Base-by-base conservation (phyloP, 2,888 invertebrate species). In the Petrolisthes cinctipes region DNA sequence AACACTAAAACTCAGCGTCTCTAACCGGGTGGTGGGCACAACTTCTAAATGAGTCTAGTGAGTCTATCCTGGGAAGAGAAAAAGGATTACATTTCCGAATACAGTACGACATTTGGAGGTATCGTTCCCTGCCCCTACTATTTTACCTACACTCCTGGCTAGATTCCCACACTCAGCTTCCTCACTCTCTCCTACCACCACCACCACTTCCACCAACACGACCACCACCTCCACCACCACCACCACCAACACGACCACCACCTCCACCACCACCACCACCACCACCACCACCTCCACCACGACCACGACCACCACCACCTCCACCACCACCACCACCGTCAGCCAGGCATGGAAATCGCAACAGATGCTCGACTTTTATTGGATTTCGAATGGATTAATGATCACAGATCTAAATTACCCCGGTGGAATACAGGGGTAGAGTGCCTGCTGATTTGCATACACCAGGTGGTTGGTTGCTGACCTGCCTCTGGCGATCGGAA, bases 321-420 rank as follows among this genome's bases (percentile, higher is more conserved):
- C 4, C 37, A 20, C 76, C 76, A 5, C 76, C 6, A 76, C 37
- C 37, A 23, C 5, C 11, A n/a, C 80, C 51, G 57, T 20, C 56
- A 14, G 57, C 2, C 57, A 4, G 11, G n/a, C 54, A 83, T 54
- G 76, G 37, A 83, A 57, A 83, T 76, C 76, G 76, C 20, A 11
- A 5, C 17, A 14, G 37, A 83, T 61, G 61, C 61, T 53, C 61
- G 83, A 76, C 76, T 83, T 83, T 83, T 83, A 76, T 76, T 76
- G 57, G 76, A 76, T 83, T 83, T 57, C 14, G 57, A 23, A 75
- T 57, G 23, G 83, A 83, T 61, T 75, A 75, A 76, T 83, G 76
- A 76, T 57, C n/a, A 53, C 57, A 54, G 57, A 37, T 83, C 76
- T 83, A 76, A 83, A 83, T 57, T 76, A 76, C 73, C 71, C 6